Conservation (phyloP, 2,797 vertebrate species). For the Monodelphis domestica region DNA sequence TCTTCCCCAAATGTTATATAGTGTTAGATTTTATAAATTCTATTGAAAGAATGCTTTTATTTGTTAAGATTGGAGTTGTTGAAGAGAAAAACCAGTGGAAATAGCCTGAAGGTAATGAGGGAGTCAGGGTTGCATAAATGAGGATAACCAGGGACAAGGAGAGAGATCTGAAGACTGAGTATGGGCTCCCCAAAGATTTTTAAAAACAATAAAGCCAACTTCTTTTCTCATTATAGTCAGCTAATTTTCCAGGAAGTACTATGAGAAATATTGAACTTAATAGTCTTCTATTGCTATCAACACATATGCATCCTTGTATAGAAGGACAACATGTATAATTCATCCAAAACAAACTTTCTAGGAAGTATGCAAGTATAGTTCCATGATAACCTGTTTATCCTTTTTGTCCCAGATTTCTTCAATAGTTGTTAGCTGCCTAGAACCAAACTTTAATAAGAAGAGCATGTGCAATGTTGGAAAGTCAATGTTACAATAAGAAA, state of each 20-base stretch:
- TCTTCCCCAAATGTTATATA: background rate
- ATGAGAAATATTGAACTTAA: conserved; percentile 27
- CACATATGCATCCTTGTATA: background rate
- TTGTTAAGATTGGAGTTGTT: conserved; percentile 64
- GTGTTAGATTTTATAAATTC: background rate
- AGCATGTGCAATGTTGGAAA: background rate
- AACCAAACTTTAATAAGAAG: conserved; percentile 32
- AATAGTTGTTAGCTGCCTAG: conserved; percentile 27
- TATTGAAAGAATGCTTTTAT: background rate
- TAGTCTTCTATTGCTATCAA: conserved; percentile 27
- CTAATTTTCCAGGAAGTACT: conserved; percentile 25
- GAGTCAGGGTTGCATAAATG: background rate
- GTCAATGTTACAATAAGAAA: conserved; percentile 46
- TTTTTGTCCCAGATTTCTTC: conserved; percentile 42
- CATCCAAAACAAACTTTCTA: conserved; percentile 28
- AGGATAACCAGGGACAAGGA: conserved; percentile 10
- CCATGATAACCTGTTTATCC: background rate
- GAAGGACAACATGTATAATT: background rate
- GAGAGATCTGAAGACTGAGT: background rate
- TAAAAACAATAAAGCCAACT: conserved; percentile 12
- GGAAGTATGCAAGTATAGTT: background rate
- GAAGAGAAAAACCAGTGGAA: conserved; percentile 44
- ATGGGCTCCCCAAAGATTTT: background rate
- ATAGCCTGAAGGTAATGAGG: background rate
- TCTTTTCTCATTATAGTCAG: conserved; percentile 5